These are phyloP conservation scores for Brevipalpus yothersi DNA, from an alignment of 1,140 invertebrate species.

Conservation along the genomic window DNA sequence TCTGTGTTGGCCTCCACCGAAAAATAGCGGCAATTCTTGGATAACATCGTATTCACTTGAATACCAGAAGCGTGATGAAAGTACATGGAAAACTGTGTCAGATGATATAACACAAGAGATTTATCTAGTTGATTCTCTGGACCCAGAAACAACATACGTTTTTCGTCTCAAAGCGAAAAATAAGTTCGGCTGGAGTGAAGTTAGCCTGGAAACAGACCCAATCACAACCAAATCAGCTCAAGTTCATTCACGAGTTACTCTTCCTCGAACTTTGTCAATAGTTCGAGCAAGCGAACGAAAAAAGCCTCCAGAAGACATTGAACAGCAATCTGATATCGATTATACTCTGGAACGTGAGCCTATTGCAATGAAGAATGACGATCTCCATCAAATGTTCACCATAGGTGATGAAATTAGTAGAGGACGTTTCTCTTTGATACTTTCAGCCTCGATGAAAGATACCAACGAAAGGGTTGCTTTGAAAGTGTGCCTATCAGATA, in stretches of 20 bases:
- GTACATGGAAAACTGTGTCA: slow-evolving; percentile 60
- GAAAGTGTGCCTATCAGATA: slow-evolving; percentile 8
- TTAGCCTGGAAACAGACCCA: slow-evolving; percentile 40
- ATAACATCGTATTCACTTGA: slow-evolving; percentile 63
- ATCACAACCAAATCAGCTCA: slow-evolving; percentile 22
- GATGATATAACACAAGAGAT: slow-evolving; percentile 83
- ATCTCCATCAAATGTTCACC: slow-evolving; percentile 44
- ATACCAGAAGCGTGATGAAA: slow-evolving; percentile 39
- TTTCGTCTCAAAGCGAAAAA: slow-evolving; percentile 72
- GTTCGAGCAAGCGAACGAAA: slow-evolving; percentile 26
- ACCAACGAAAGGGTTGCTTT: slow-evolving; percentile 2
- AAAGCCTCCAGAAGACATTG: slow-evolving; percentile 11
- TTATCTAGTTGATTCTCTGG: slow-evolving; percentile 49
- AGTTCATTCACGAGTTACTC: slow-evolving; percentile 38
- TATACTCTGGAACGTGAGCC: slow-evolving; percentile 40
- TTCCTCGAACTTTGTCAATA: slow-evolving; percentile 23
- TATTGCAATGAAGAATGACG: slow-evolving; percentile 16
- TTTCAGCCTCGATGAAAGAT: slow-evolving; percentile 32
- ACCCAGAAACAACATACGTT: slow-evolving; percentile 50
- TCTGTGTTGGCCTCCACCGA: slow-evolving; percentile 47
- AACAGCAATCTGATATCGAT: slow-evolving; percentile 19
- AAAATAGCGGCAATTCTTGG: slow-evolving; percentile 51
- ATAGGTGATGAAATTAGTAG: slow-evolving; percentile 45
- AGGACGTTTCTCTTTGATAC: slow-evolving; percentile 57
- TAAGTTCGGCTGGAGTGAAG: slow-evolving; percentile 71